These are phyloP conservation scores for Pelochelys cantorii DNA, from an alignment of 2,797 vertebrate genomes.

Conservation along the genomic window DNA sequence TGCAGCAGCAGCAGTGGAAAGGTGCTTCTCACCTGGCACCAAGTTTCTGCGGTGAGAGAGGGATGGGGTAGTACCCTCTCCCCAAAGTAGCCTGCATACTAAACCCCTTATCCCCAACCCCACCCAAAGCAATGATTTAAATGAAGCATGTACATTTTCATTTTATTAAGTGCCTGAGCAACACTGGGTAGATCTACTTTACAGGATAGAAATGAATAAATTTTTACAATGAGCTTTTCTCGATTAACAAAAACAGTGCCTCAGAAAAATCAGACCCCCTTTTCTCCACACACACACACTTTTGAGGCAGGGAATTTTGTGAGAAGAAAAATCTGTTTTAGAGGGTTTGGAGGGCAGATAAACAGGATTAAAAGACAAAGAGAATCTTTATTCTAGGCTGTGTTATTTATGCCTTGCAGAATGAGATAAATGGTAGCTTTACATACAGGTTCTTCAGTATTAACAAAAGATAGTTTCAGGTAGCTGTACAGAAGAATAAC, in stretches of 20 bases:
- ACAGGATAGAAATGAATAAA: accelerated
- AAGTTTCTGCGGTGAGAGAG: too few relatives aligned
- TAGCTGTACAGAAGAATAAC: neutral
- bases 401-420: neutral
- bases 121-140: too few relatives aligned
- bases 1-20: too few relatives aligned
- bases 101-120: too few relatives aligned
- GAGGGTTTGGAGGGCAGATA: neutral
- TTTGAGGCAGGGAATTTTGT: neutral
- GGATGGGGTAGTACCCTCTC: too few relatives aligned
- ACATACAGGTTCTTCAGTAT: neutral
- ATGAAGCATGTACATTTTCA: too few relatives aligned
- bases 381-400: neutral
- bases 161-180: too few relatives aligned
- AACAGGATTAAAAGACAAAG: neutral
- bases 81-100: too few relatives aligned
- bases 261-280: neutral
- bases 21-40: too few relatives aligned
- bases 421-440: neutral
- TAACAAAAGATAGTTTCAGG: neutral
- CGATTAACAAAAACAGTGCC: neutral
- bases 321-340: neutral
- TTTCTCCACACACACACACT: too few relatives aligned
- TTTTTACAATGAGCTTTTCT: neutral
- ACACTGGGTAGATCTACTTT: neutral